Evolutionary conservation across 2,888 invertebrate species (phyloP), one percentile per base, ranked within the genome.

Genomic region (Hirtodrosophila histrioides): DNA sequence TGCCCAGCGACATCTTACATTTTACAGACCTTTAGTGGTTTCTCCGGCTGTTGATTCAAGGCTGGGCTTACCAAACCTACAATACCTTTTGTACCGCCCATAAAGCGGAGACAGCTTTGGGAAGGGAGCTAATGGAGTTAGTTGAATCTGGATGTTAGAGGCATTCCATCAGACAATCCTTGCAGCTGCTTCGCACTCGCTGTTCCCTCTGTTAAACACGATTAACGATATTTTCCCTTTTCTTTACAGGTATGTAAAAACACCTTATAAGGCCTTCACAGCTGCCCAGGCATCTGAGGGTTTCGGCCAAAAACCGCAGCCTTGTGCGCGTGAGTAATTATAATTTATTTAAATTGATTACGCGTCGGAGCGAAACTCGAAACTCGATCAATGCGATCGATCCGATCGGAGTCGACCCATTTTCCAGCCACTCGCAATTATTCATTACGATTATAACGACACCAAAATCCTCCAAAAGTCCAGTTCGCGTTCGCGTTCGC

Each of bases 321-420:
- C 51, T 63, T 65, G 56, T 41, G 62, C 45, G 65, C 66, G 87
- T 80, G 81, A 82, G 82, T 82, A 84, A 75, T 75, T 86, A 84
- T 86, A 86, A 82, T 82, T 86, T 78, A 86, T 86, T 84, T 84
- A 78, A 86, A 82, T 82, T 72, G 87, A 81, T 84, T 81, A 80
- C 66, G 68, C 58, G 23, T 56, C 31, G 8, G 31, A 31, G 51
- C 56, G 43, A 55, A 24, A 8, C 35, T 44, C 75, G 58, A 67
- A 74, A 79, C 58, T 57, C 55, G 53, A 69, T 55, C 57, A 57
- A 53, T 49, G 41, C 29, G 46, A 64, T 75, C 64, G 71, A 74
- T 81, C 50, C 70, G 39, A 49, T 43, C 48, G 46, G 35, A 43
- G 36, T 57, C 67, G 87, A 84, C 85, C 85, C 56, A 84, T 62